Evolutionary conservation across 2,888 invertebrate genomes (phyloP), one percentile per base, ranked within the genome.

Genomic region (Augochlorella aurata): DNA sequence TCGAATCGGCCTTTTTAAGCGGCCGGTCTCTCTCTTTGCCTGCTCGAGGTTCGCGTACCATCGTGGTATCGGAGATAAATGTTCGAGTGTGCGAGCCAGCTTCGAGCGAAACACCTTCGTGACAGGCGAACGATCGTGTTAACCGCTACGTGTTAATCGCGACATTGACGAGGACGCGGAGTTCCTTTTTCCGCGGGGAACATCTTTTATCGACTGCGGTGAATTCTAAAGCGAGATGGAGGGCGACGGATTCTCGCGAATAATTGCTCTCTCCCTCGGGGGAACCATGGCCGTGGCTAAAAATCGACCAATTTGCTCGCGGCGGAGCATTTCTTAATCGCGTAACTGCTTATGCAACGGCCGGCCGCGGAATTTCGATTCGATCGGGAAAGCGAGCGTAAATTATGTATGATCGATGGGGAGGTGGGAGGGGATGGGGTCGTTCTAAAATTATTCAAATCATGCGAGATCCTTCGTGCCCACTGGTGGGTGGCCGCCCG

Each of bases 361-460:
- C 54, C 50, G 24, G 21, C 58, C 61, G 21, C 29, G 67, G 63
- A 63, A 82, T 61, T 77, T 74, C 54, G 63, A 70, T 74, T 61
- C 61, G 21, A 81, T 76, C 77, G 70, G 61, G 49, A 72, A 61
- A 82, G 52, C 73, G 70, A 70, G 47, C 66, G 38, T 38, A 38
- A 70, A 70, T 70, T 72, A 70, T 71, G 66, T 70, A 47, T 49
- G 66, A 74, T 81, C 81, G 80, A 74, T 67, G 50, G 66, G 16
- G 9, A 1, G 21, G 54, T 0, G 24, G 58, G 58, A 1, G 7
- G 54, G 16, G 18, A 0, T 9, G 12, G 47, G 54, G 21, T 29
- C 61, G 69, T 74, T 81, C 81, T 71, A 24, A 81, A 81, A 82
- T 82, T 82, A 82, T 82, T 82, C 81, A 76, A 76, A 69, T 72